A percentile compares a stretch with the other conserved stretches of the same genome.
Evolutionary conservation across 2,113 vertebrate genomes (phyloP).

Genomic region (Bubo scandiacus): DNA sequence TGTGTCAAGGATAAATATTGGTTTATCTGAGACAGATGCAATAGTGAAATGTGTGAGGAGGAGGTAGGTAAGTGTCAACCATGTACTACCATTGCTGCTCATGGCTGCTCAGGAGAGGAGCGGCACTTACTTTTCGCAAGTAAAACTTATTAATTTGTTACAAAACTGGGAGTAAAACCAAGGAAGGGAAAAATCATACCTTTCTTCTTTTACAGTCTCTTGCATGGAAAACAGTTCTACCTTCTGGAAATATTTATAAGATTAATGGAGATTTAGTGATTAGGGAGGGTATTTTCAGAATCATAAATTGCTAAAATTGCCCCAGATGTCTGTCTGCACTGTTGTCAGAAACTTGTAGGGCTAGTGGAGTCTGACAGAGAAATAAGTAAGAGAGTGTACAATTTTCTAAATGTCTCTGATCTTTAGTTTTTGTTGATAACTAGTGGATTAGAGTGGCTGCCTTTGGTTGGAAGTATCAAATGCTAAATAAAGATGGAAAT

Average conservation of each 20-base stretch:
- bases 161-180: background rate
- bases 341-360: background rate
- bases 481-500: background rate
- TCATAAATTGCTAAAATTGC: background rate
- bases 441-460: background rate
- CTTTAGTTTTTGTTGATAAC: background rate
- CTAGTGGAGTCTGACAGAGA: background rate
- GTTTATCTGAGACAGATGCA: background rate
- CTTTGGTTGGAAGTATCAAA: background rate
- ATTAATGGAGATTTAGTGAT: background rate
- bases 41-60: background rate
- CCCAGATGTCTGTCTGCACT: background rate
- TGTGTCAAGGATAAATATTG: background rate
- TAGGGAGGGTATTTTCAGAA: background rate
- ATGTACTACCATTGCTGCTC: background rate
- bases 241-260: background rate
- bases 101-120: rapidly evolving
- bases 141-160: background rate
- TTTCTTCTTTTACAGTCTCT: background rate
- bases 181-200: background rate
- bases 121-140: background rate
- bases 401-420: background rate
- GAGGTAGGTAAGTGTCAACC: background rate
- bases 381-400: background rate
- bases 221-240: background rate